Evolutionary conservation across 2,113 vertebrate genomes (phyloP), one percentile per base, ranked within the genome.

Genomic region (Mola mola): DNA sequence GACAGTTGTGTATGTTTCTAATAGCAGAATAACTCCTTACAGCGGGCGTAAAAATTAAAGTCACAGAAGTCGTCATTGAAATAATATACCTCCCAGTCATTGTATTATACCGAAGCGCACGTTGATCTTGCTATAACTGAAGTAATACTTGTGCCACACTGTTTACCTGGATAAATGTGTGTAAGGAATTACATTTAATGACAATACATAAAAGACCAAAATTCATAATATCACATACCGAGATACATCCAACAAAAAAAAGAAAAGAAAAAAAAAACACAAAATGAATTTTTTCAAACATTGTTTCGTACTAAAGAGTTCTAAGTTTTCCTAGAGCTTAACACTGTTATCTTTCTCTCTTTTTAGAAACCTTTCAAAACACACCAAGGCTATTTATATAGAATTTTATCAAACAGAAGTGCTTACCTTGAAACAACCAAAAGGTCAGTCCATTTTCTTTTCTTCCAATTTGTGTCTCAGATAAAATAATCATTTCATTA

Each of bases 371-470:
- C 61, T 57, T 69, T 75, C 40, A 62, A 72, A 83, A 79, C 49
- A 75, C 19, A 58, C 43, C 50, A 31, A 52, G 20, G 36, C 49
- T 57, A n/a, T 57, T 49, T 63, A 34, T 20, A 49, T 62, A 33
- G 68, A 31, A 5, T 61, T 67, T 75, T 61, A 68, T 81, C 75
- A 88, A 87, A 87, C 72, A 72, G 36, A 80, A 72, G 40, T 49
- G 51, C 80, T 88, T 87, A 87, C 81, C 83, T 87, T 85, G 72
- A 79, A 78, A 78, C 63, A 63, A 83, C 71, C 74, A 81, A 83
- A 86, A 78, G 80, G 69, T 78, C 64, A 76, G 47, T 79, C 71
- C 52, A 65, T 73, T 86, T 70, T 75, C 47, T 70, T 69, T 57
- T 74, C 70, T 79, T 53, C 55, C 66, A 79, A 73, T 72, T 69